Percentiles rank a stretch among this genome's conserved stretches.
Conservation (phyloP, 2,113 vertebrate species). For the Leptosomus discolor region DNA sequence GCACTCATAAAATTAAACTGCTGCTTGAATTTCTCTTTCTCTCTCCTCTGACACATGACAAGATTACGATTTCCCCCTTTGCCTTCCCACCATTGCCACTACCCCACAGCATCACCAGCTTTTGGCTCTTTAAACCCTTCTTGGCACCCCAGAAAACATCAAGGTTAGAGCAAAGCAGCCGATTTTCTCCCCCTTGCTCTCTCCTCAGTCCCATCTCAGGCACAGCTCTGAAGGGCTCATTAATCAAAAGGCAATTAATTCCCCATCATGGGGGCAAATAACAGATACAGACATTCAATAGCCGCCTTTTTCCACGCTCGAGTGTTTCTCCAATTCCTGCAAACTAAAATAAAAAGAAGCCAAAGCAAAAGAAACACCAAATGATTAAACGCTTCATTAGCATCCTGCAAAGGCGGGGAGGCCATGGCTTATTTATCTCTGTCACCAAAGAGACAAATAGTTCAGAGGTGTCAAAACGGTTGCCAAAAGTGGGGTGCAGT, state of each 20-base stretch:
- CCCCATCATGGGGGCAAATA: conserved; percentile 65
- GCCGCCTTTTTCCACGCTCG: background rate
- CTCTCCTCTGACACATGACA: background rate
- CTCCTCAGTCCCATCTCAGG: background rate
- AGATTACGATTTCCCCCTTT: background rate
- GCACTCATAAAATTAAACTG: conserved; percentile 39
- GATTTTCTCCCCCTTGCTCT: background rate
- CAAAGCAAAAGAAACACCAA: conserved; percentile 34
- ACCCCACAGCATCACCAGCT: rapidly evolving
- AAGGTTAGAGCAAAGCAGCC: background rate
- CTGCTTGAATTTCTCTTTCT: background rate
- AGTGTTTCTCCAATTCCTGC: conserved; percentile 37
- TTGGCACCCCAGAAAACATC: background rate
- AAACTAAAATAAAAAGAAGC: conserved; percentile 22
- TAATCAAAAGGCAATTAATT: conserved; percentile 72
- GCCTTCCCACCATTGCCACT: background rate
- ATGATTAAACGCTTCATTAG: conserved; percentile 66
- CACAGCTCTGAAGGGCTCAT: conserved; percentile 54
- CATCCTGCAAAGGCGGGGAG: background rate
- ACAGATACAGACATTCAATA: conserved; percentile 29
- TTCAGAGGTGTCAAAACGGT: background rate
- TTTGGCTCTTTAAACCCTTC: background rate
- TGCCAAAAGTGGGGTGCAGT: background rate
- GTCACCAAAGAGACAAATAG: background rate
- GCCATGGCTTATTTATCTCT: background rate